Conservation (phyloP, 2,113 vertebrate species). For the Lamprotornis superbus region DNA sequence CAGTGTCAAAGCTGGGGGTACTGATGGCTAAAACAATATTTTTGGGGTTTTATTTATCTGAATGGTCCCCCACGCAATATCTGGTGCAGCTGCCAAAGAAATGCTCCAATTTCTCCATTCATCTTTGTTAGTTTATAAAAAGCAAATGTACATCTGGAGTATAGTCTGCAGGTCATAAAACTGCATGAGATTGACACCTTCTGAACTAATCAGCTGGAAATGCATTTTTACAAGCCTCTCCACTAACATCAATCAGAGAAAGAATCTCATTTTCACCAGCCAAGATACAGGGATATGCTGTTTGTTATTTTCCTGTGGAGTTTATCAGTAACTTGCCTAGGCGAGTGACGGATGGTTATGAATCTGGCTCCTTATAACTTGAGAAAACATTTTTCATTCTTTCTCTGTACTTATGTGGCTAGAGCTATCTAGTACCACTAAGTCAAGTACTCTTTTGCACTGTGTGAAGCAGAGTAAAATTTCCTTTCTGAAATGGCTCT, state of each 20-base stretch:
- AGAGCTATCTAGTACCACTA: constrained; percentile 56
- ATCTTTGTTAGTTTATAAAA: constrained; percentile 91
- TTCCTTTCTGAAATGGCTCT: constrained; percentile 43
- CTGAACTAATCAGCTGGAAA: constrained; percentile 86
- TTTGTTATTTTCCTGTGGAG: constrained; percentile 80
- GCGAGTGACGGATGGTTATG: constrained; percentile 80
- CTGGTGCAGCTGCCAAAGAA: constrained; percentile 66
- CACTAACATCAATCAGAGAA: constrained; percentile 80
- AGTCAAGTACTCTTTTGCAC: constrained; percentile 54
- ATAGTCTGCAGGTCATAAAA: constrained; percentile 80
- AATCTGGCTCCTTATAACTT: constrained; percentile 74
- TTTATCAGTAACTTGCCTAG: constrained; percentile 80
- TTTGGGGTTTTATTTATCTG: background rate
- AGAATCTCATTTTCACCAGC: constrained; percentile 83
- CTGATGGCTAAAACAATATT: constrained; percentile 8
- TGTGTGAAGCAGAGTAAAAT: constrained; percentile 33
- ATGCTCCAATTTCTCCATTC: constrained; percentile 77
- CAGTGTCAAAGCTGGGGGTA: background rate
- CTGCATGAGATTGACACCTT: constrained; percentile 80
- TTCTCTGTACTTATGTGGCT: constrained; percentile 50
- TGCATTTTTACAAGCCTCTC: constrained; percentile 84
- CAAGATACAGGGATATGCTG: constrained; percentile 70
- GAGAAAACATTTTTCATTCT: constrained; percentile 77
- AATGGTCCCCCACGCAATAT: constrained; percentile 59
- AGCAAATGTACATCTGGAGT: constrained; percentile 82